Conservation (phyloP, 1,140 invertebrate genomes). For the Fragariocoptes setiger region DNA sequence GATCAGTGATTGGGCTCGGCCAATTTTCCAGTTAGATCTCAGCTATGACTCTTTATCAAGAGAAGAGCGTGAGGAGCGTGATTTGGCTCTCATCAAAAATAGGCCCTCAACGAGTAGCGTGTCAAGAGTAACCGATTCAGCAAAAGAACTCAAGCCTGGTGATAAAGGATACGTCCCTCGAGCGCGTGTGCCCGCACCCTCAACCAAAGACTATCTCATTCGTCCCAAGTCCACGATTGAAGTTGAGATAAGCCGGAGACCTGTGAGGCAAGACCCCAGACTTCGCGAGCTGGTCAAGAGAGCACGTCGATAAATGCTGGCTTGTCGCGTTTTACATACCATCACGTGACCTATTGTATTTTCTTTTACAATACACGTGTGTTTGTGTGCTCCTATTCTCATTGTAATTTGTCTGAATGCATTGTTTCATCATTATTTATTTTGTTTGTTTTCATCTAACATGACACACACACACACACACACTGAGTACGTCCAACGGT, state of each 20-base stretch:
- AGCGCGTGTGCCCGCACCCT: constrained; percentile 72
- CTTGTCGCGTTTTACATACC: no score
- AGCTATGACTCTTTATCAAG: constrained; percentile 48
- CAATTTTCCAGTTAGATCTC: constrained; percentile 78
- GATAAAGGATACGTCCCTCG: constrained; percentile 76
- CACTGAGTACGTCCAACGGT: no score
- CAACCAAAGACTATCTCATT: constrained; percentile 81
- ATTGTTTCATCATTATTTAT: no score
- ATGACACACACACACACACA: no score
- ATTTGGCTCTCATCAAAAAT: constrained; percentile 49
- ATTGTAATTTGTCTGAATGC: no score
- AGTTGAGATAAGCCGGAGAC: constrained; percentile 39
- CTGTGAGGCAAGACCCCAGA: constrained; percentile 4
- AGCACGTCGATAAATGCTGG: no score
- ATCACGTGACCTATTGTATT: no score
- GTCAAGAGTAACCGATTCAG: constrained; percentile 9
- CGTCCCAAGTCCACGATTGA: constrained; percentile 67
- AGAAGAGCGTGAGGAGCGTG: constrained; percentile 41
- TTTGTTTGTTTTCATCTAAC: no score
- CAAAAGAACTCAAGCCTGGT: constrained; percentile 34
- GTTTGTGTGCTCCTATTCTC: no score
- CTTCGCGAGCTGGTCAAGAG: no score
- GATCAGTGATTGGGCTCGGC: constrained; percentile 82
- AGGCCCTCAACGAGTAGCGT: constrained; percentile 14
- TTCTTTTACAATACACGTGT: no score